Evolutionary conservation across 2,888 invertebrate species (phyloP), one percentile per base, ranked within the genome.

Genomic region (Saturnia pavonia): DNA sequence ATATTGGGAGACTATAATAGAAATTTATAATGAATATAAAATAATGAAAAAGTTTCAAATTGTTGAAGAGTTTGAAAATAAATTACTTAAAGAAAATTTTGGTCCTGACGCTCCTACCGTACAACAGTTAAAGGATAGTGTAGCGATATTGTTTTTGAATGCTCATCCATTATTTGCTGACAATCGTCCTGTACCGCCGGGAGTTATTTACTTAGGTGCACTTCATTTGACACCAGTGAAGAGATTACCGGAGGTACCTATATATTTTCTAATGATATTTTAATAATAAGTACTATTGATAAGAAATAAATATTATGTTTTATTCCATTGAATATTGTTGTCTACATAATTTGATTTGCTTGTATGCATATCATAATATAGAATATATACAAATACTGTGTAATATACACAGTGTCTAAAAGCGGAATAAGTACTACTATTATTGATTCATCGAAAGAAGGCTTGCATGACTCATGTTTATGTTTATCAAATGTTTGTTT

Each of bases 81-180:
- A 73, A 45, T 54, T 79, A 27, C 45, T 84, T 0, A 80, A 76
- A 68, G 54, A 77, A 40, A 72, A 76, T 4, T 84, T 82, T 72
- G 84, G 84, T 9, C 63, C 68, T 34, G 69, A 78, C 4, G 69
- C 72, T 0, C 84, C 84, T 1, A 16, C 72, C 7, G 43, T 80
- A 12, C 71, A 66, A 27, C 78, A 81, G 42, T 68, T 86, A 16
- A 70, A 69, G 2, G 74, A 82, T 43, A 82, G 83, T 63, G 76
- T 89, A 0, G 85, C 88, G 68, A 76, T 93, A 82, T 71, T 91
- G 27, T 87, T 94, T 67, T 60, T 91, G 0, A 94, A 94, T 75
- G 79, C 82, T 2, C 84, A 92, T 77, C 87, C 88, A 1, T 71
- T 88, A 12, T 87, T 86, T 76, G 84, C 83, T 42, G 78, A 76